A percentile compares a stretch with the other conserved stretches of the same genome.
phyloP scores from a whole-genome alignment of 2,113 vertebrate species.

The Pseudopodoces humilis region DNA sequence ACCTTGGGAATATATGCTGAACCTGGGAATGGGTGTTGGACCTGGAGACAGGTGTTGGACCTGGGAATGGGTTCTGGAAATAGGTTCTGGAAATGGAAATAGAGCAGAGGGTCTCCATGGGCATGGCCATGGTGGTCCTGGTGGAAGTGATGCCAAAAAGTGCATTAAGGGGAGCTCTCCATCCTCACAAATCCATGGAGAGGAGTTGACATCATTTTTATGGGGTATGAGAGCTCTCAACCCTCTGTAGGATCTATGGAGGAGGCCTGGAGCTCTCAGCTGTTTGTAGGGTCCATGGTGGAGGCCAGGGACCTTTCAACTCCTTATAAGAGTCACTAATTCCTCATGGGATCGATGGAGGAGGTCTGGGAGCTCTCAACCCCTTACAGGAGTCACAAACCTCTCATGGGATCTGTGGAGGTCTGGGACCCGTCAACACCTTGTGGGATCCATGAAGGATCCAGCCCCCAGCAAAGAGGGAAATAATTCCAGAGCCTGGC shows the following conservation, averaged over 20 bases:
- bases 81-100: background rate
- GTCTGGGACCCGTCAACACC: background rate
- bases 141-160: background rate
- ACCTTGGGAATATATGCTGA: background rate
- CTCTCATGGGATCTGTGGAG: background rate
- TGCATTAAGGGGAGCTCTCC: background rate
- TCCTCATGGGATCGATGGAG: background rate
- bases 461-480: background rate
- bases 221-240: background rate
- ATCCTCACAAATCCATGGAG: background rate
- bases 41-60: background rate
- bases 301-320: background rate
- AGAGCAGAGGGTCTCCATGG: background rate
- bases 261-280: background rate
- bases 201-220: background rate
- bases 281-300: background rate
- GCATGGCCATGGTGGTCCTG: fast-evolving
- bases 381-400: background rate
- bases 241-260: background rate
- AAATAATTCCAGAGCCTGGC: background rate
- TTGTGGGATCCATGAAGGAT: background rate
- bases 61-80: background rate
- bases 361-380: background rate
- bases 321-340: background rate
- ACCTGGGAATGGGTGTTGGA: background rate